Evolutionary conservation across 1,140 invertebrate species (phyloP).

Genomic region (Hydropsyche tenuis): DNA sequence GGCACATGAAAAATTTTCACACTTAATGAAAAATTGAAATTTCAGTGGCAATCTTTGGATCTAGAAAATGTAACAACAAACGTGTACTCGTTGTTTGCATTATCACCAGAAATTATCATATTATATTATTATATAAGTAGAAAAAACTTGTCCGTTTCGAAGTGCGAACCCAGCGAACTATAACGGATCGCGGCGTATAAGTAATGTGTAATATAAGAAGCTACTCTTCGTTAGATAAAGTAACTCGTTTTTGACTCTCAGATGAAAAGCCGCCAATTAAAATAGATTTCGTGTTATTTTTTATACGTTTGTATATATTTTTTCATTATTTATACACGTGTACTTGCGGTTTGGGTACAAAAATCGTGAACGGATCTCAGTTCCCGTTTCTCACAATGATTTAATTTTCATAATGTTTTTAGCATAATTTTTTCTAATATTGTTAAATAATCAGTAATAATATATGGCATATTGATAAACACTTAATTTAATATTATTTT

Average conservation of each 20-base stretch:
- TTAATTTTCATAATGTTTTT: no score
- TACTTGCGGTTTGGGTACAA: not conserved
- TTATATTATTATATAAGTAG: not conserved
- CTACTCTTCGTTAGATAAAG: no score
- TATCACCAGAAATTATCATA: not conserved
- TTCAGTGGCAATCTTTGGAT: not conserved
- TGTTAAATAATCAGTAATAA: no score
- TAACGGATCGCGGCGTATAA: not conserved
- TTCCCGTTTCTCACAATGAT: no score
- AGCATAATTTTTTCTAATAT: no score
- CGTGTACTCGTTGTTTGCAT: no score
- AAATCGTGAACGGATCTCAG: no score
- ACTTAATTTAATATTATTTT: no score
- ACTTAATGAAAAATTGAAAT: not conserved
- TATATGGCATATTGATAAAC: no score
- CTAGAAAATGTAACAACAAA: no score
- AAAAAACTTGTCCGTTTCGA: not conserved
- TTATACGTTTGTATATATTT: not conserved
- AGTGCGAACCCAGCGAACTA: conserved; percentile 11
- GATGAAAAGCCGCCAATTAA: conserved; percentile 19
- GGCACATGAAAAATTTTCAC: no score
- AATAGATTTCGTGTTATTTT: conserved; percentile 3
- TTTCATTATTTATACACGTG: not conserved
- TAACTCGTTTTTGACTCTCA: conserved; percentile 2
- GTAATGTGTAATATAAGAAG: no score